phyloP scores from a whole-genome alignment of 2,113 vertebrate species.

The Sakesphorus luctuosus region DNA sequence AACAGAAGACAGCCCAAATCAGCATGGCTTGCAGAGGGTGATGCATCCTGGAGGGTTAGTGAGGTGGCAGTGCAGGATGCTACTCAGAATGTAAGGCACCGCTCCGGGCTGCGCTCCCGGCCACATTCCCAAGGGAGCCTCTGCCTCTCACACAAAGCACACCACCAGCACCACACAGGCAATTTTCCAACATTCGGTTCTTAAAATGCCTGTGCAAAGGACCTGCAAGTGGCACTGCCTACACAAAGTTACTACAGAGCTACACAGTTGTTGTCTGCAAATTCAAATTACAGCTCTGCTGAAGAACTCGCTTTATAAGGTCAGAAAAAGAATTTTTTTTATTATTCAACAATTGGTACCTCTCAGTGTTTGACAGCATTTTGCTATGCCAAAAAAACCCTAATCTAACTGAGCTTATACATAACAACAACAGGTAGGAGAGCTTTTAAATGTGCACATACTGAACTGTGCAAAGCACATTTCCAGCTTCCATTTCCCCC shows the following conservation, averaged over 20 bases:
- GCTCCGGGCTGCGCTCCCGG: background rate
- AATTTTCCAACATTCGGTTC: background rate
- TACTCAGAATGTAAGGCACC: constrained; percentile 39
- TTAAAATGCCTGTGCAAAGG: background rate
- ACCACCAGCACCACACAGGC: background rate
- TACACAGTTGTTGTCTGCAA: background rate
- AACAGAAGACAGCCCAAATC: background rate
- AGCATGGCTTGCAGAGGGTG: background rate
- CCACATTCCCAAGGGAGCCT: background rate
- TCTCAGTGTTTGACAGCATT: background rate
- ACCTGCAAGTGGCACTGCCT: background rate
- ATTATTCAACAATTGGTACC: background rate
- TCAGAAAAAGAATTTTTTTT: background rate
- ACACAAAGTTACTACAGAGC: rapidly evolving
- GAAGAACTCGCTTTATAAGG: background rate
- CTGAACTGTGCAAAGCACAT: background rate
- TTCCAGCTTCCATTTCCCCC: background rate
- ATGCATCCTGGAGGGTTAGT: constrained; percentile 2
- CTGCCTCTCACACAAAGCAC: background rate
- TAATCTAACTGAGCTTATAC: background rate
- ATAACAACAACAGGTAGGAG: background rate
- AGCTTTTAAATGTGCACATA: background rate
- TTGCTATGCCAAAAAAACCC: background rate
- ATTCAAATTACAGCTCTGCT: background rate
- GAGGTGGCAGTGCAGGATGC: constrained; percentile 38